Percentiles rank a stretch among this genome's conserved stretches.
phyloP scores from a whole-genome alignment of 2,797 vertebrate genomes.

The Falco peregrinus region DNA sequence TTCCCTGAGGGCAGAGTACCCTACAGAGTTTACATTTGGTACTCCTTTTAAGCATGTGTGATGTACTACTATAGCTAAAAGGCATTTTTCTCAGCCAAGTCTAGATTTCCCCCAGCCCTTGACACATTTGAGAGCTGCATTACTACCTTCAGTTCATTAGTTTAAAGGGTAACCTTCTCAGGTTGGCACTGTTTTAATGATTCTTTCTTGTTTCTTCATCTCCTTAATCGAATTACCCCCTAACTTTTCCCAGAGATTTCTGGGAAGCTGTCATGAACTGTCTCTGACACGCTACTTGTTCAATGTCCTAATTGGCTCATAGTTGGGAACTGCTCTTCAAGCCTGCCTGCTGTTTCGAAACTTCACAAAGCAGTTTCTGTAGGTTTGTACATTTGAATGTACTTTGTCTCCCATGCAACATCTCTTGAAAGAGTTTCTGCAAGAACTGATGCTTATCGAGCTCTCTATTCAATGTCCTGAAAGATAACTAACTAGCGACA shows the following conservation, averaged over 20 bases:
- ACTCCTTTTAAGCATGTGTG: background rate
- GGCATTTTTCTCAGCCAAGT: background rate
- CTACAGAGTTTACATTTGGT: background rate
- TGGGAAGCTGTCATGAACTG: background rate
- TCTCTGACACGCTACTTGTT: accelerated
- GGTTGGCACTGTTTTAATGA: background rate
- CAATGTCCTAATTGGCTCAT: background rate
- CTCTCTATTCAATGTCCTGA: background rate
- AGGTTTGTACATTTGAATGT: background rate
- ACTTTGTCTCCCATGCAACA: background rate
- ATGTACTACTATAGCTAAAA: background rate
- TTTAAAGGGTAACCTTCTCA: background rate
- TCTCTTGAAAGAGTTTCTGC: background rate
- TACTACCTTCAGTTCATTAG: background rate
- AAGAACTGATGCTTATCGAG: background rate
- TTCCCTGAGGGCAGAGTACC: background rate
- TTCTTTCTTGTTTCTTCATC: background rate
- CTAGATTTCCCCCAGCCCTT: background rate
- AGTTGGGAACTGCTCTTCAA: background rate
- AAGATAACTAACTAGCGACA: background rate
- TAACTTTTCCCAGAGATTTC: background rate
- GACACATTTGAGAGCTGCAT: background rate
- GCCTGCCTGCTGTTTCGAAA: background rate
- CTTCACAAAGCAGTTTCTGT: background rate
- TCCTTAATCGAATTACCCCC: background rate